Evolutionary conservation across 2,888 invertebrate genomes (phyloP), one percentile per base, ranked within the genome.

Genomic region (Ophioninae sp.): DNA sequence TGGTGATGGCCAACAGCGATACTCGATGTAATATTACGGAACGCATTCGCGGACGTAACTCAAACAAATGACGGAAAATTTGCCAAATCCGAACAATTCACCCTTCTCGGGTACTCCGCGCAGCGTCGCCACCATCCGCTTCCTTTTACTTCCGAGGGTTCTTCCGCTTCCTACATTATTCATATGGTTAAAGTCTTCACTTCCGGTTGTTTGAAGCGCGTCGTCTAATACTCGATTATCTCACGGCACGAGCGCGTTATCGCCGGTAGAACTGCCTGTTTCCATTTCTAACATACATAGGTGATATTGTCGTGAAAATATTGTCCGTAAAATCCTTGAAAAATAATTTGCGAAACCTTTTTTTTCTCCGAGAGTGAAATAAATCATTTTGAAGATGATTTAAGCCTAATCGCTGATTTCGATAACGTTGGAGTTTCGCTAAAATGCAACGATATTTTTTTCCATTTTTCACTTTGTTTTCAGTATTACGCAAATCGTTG

Each of bases 71-170:
- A 51, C 6, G 3, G 17, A 17, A 5, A 2, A 13, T 51, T 51
- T 51, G 65, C 10, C 5, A 3, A 67, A 44, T 65, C 30, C 30
- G 30, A 30, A n/a, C 56, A 8, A 58, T 65, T 37, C 13, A 65
- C 65, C 51, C 56, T 69, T 63, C 30, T 41, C 61, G 61, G 61
- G n/a, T 23, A 61, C 51, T 63, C 20, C 22, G 8, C 23, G 72
- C 9, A 13, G 63, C 13, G 2, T 63, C 30, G 10, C 10, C 30
- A 0, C 13, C 23, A 13, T 23, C 13, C 23, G 22, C 23, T 63
- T 63, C 5, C 9, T 63, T 63, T 23, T 63, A 10, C 23, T 30
- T 23, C 23, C 59, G 22, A 20, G 59, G 13, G 51, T 22, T 8
- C 22, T 22, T 59, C 22, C 59, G 22, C 20, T 59, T 59, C 6